These are phyloP conservation scores for Sapayoa aenigma DNA, from an alignment of 2,113 vertebrate genomes.

Conservation along the genomic window DNA sequence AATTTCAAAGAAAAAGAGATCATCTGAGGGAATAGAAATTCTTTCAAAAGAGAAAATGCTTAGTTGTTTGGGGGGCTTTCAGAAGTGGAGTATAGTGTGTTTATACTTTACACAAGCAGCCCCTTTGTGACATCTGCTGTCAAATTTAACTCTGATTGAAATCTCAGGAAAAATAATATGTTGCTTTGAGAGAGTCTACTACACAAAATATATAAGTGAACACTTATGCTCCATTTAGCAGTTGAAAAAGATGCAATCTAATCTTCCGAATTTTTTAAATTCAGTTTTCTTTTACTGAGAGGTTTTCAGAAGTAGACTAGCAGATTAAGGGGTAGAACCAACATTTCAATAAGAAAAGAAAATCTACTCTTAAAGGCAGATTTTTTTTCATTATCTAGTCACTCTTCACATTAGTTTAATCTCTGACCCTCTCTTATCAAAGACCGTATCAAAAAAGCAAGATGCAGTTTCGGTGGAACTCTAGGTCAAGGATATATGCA, in stretches of 20 bases:
- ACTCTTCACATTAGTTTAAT: not conserved
- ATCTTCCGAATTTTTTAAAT: not conserved
- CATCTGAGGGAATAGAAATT: not conserved
- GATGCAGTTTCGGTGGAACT: not conserved
- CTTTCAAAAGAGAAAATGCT: not conserved
- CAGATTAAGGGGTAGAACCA: not conserved
- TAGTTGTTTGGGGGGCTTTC: not conserved
- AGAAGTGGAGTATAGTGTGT: not conserved
- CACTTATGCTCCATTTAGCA: not conserved
- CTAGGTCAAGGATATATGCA: not conserved
- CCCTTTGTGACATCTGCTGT: not conserved
- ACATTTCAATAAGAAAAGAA: not conserved
- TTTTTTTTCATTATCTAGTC: not conserved
- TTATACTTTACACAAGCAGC: no score
- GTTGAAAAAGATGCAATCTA: not conserved
- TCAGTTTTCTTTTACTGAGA: not conserved
- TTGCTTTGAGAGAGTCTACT: not conserved
- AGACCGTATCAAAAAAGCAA: not conserved
- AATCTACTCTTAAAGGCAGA: not conserved
- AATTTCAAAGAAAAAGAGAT: not conserved
- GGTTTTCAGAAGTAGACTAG: not conserved
- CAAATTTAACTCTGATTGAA: not conserved
- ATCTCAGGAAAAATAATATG: not conserved
- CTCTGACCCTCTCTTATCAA: not conserved
- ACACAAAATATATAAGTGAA: not conserved